Percentiles rank a stretch among this genome's conserved stretches.
These are phyloP conservation scores for Onychostoma macrolepis DNA, from an alignment of 2,113 vertebrate genomes.

Conservation along the genomic window DNA sequence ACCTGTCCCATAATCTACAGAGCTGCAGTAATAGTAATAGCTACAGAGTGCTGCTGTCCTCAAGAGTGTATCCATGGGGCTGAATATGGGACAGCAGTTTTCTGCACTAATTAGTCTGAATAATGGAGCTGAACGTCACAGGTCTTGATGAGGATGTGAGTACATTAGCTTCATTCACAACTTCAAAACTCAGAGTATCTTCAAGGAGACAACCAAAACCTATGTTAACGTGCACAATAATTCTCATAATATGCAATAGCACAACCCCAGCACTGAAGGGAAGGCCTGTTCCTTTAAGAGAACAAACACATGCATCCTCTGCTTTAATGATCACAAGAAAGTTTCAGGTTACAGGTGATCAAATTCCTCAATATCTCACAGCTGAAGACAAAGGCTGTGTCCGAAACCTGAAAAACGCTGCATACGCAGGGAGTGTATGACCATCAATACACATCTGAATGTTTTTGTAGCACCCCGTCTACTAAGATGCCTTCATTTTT, in stretches of 20 bases:
- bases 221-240: background rate
- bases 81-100: constrained; percentile 36
- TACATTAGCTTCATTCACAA: background rate
- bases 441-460: background rate
- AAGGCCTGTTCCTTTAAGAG: constrained; percentile 15
- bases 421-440: background rate
- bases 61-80: constrained; percentile 14
- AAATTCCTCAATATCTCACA: background rate
- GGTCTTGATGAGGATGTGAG: constrained; percentile 25
- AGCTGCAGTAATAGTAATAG: constrained; percentile 24
- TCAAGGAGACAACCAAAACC: background rate
- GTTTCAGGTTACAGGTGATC: constrained; percentile 23
- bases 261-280: background rate
- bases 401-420: background rate
- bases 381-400: constrained; percentile 1
- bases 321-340: background rate
- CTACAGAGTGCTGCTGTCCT: constrained; percentile 6
- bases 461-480: background rate
- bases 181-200: background rate
- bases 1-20: constrained; percentile 16
- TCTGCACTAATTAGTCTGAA: constrained; percentile 60
- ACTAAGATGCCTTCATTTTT: background rate
- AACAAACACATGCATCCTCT: constrained; percentile 9
- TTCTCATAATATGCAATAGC: background rate
- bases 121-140: constrained; percentile 30